phyloP scores from a whole-genome alignment of 2,113 vertebrate genomes.

The Laterallus jamaicensis region DNA sequence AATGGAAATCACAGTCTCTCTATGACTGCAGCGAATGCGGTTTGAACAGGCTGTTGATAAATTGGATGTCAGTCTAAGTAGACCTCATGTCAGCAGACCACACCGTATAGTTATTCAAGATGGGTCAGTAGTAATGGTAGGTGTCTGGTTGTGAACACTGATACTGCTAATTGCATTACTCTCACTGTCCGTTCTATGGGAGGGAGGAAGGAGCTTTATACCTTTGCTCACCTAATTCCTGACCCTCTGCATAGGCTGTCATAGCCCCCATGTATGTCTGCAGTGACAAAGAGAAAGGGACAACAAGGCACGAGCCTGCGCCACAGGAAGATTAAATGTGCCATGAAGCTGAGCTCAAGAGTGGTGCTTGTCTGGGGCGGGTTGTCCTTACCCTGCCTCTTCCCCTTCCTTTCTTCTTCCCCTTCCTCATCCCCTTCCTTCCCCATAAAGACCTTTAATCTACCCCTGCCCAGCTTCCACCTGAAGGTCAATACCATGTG shows the following conservation, averaged over 20 bases:
- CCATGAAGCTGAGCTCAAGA: not conserved
- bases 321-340: not conserved
- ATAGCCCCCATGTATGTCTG: not conserved
- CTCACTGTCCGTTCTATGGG: not conserved
- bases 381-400: not conserved
- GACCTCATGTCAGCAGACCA: not conserved
- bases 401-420: not conserved
- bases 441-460: not conserved
- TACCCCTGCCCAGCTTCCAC: not conserved
- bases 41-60: not conserved
- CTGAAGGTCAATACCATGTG: fast-evolving
- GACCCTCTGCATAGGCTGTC: not conserved
- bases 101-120: not conserved
- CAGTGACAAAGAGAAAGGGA: not conserved
- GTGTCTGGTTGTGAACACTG: not conserved
- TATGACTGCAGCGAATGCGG: not conserved
- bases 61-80: not conserved
- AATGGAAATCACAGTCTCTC: not conserved
- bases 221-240: not conserved
- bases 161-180: not conserved
- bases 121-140: not conserved
- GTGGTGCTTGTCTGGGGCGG: not conserved
- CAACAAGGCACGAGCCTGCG: not conserved
- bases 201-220: not conserved
- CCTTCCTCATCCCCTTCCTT: not conserved